Evolutionary conservation across 2,113 vertebrate genomes (phyloP).

Genomic region (Lepidiolamprologus cunningtoni): DNA sequence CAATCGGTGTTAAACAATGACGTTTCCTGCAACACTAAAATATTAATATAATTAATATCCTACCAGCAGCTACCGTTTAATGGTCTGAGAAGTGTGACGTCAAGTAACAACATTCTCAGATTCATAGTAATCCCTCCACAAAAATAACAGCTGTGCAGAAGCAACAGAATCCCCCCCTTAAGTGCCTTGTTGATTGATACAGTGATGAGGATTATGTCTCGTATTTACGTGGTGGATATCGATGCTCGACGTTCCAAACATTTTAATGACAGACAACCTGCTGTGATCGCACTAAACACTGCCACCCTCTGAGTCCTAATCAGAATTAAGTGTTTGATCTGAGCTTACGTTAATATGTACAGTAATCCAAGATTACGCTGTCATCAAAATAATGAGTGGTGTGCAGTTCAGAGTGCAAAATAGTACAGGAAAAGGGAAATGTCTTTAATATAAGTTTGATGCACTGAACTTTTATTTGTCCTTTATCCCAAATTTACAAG

Average conservation of each 20-base stretch:
- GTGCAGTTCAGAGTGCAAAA: not conserved
- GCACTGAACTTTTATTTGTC: accelerated
- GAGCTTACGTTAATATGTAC: not conserved
- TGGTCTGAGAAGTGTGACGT: not conserved
- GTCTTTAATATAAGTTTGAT: not conserved
- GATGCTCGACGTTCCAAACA: not conserved
- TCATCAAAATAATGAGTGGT: not conserved
- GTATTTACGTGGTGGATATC: not conserved
- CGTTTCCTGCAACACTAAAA: not conserved
- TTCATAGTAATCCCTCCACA: not conserved
- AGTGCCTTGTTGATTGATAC: not conserved
- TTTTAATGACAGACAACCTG: conserved; percentile 3
- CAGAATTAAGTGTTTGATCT: conserved; percentile 5
- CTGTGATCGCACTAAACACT: not conserved
- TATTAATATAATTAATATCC: accelerated
- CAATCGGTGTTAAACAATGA: accelerated
- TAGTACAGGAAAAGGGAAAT: not conserved
- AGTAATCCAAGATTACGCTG: conserved; percentile 17
- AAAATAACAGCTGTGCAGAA: not conserved
- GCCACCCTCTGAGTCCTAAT: conserved; percentile 13
- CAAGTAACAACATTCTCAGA: not conserved
- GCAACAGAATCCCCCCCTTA: not conserved
- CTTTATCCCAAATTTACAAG: not conserved
- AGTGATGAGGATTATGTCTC: conserved; percentile 11
- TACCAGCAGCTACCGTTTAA: not conserved